Evolutionary conservation across 2,888 invertebrate genomes (phyloP).

Genomic region (Caenorhabditis uteleia): DNA sequence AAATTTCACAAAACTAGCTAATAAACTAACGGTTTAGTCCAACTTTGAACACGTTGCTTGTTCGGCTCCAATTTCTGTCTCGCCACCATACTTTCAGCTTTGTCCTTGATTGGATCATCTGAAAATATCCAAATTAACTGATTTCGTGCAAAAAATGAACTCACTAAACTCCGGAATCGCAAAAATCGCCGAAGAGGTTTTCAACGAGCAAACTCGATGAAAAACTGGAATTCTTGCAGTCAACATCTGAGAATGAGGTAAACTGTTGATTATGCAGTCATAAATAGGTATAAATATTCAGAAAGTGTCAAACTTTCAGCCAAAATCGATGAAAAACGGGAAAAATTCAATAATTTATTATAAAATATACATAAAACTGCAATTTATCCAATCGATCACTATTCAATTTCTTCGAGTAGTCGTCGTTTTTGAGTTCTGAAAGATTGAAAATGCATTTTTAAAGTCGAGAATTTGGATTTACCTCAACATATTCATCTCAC

Average conservation of each 20-base stretch:
- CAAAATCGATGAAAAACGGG: too few relatives aligned
- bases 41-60: constrained; percentile 52
- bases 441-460: not conserved
- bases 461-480: too few relatives aligned
- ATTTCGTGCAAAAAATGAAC: constrained; percentile 1
- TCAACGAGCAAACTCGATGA: not conserved
- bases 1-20: not conserved
- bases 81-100: constrained; percentile 28
- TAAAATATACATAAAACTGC: too few relatives aligned
- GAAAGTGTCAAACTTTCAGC: too few relatives aligned
- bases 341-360: too few relatives aligned
- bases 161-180: constrained; percentile 22
- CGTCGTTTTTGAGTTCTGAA: not conserved
- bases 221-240: not conserved
- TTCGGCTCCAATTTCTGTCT: constrained; percentile 12
- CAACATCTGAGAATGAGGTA: too few relatives aligned
- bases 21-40: constrained; percentile 58
- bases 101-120: constrained; percentile 25
- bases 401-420: too few relatives aligned
- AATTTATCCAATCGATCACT: too few relatives aligned
- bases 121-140: constrained; percentile 4
- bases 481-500: constrained; percentile 6
- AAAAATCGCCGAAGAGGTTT: constrained; percentile 9
- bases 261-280: too few relatives aligned
- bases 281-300: too few relatives aligned